A percentile compares a stretch with the other conserved stretches of the same genome.
phyloP scores from a whole-genome alignment of 35 echinoderm and acorn worm genomes.

The Diadema setosum region DNA sequence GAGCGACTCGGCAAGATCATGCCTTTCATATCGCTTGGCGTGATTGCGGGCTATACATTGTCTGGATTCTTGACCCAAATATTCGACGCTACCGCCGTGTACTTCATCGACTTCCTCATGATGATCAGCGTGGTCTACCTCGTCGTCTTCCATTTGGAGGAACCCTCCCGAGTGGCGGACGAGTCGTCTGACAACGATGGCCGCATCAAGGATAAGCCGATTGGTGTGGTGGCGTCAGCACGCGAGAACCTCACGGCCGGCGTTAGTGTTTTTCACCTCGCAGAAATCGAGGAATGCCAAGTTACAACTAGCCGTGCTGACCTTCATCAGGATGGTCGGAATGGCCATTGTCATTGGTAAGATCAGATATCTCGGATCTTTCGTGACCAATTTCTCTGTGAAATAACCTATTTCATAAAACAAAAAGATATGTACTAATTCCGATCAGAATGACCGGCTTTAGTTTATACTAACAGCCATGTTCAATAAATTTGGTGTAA shows the following conservation, averaged over 20 bases:
- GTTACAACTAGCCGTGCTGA: background rate
- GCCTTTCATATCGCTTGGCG: conserved; percentile 72
- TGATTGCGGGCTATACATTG: conserved; percentile 45
- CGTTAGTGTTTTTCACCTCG: background rate
- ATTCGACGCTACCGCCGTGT: background rate
- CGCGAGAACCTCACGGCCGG: conserved; percentile 24
- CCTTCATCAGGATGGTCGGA: background rate
- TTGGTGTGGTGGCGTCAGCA: background rate
- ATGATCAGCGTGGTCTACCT: conserved; percentile 5
- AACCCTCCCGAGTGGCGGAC: background rate
- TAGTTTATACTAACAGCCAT: too few relatives aligned
- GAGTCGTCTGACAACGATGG: background rate
- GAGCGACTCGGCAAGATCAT: conserved; percentile 47
- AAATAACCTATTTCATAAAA: too few relatives aligned
- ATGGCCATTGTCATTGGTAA: conserved; percentile 8
- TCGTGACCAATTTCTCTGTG: too few relatives aligned
- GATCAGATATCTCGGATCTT: too few relatives aligned
- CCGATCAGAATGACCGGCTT: too few relatives aligned
- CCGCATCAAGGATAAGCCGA: background rate
- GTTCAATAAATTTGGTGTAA: too few relatives aligned
- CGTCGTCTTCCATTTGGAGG: background rate
- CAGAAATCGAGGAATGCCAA: background rate
- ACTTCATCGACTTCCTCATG: background rate
- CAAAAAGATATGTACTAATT: too few relatives aligned
- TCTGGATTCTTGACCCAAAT: conserved; percentile 62